Base-by-base conservation (phyloP, 2,797 vertebrate genomes). In the Scarus forsteni region DNA sequence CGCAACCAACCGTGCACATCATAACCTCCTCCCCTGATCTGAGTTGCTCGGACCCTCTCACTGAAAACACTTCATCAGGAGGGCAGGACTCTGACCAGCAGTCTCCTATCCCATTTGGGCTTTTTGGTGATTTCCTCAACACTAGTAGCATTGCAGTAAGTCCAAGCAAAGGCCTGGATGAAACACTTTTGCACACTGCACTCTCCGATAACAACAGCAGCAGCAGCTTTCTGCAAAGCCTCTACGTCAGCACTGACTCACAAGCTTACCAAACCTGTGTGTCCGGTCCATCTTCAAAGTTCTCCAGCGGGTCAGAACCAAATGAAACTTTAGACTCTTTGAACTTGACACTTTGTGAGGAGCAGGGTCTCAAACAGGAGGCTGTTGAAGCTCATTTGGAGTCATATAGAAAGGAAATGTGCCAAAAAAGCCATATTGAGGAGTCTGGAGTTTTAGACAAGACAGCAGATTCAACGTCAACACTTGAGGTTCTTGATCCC, bases 191-290 rank as follows among this genome's bases (percentile, higher is more conserved):
- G 9, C 59, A 53, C 27, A 11, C 62, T 16, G 6, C 0, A 4
- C 36, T 15, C 8, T 73, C 67, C 1, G 66, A 84, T 62, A 70
- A 60, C 40, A 70, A 60, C 40, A 91, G 80, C 67, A 49, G 56
- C 67, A 55, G 69, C 61, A 88, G 80, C 61, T 70, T 90, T 8
- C 52, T 72, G 15, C 85, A 77, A 34, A 94, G 89, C 70, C 66
- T 89, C 6, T 85, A 90, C 7, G 59, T 74, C 16, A 93, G 84
- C 64, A 12, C 70, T 0, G 86, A 93, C 66, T 93, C 93, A 0
- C 89, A 94, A 59, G 50, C 83, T 15, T 93, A 93, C 67, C 79
- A 90, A 51, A 89, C 80, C 54, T 92, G 93, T 9, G 64, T 6
- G 48, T 93, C 92, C 48, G 67, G 77, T 3, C 46, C 55, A 85